These are phyloP conservation scores for Eunapius fragilis DNA, from an alignment of 37 sponge, comb jelly and placozoan species.

Conservation along the genomic window DNA sequence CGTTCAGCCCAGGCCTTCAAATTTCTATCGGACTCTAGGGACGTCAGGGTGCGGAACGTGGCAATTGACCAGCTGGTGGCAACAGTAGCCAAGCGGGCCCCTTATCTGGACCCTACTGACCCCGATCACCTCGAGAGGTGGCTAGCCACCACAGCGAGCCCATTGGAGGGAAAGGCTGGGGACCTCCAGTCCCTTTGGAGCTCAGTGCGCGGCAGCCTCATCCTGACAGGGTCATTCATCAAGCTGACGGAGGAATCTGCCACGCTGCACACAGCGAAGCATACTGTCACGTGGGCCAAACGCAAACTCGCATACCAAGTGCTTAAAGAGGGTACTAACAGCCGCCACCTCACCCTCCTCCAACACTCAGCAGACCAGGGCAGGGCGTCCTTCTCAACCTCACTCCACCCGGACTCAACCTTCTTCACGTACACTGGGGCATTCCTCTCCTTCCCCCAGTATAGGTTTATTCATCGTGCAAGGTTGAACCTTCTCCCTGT, in stretches of 20 bases:
- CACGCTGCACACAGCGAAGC: background rate
- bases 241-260: background rate
- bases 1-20: background rate
- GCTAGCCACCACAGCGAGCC: background rate
- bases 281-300: background rate
- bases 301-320: background rate
- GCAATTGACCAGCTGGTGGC: background rate
- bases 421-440: constrained; percentile 27
- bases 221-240: background rate
- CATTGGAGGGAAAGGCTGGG: background rate
- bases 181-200: background rate
- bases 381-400: background rate
- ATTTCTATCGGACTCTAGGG: background rate
- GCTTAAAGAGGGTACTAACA: background rate
- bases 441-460: constrained; percentile 20
- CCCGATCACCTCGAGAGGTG: background rate
- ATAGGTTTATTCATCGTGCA: constrained; percentile 27
- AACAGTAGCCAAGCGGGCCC: background rate
- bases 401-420: constrained; percentile 19
- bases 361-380: constrained; percentile 26
- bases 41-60: background rate
- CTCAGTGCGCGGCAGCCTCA: background rate
- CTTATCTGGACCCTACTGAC: background rate
- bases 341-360: too few relatives aligned
- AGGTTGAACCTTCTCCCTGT: constrained; percentile 40